A percentile compares a stretch with the other conserved stretches of the same genome.
Conservation (phyloP, 2,797 vertebrate genomes). For the Phataginus tetradactyla region DNA sequence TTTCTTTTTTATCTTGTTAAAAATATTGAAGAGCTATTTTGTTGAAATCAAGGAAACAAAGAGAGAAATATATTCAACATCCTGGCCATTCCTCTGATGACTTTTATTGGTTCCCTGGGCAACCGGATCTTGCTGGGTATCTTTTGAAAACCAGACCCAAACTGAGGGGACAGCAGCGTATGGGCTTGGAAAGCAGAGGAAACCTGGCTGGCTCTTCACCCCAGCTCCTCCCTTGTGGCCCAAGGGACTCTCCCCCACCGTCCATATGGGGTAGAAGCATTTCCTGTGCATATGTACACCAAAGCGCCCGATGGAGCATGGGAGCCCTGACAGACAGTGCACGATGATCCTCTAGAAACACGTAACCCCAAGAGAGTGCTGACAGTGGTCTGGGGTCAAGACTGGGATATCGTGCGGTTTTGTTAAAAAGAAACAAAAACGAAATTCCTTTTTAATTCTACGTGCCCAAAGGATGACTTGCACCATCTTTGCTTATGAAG, state of each 20-base stretch:
- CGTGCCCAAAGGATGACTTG: slow-evolving; percentile 16
- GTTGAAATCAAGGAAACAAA: not conserved
- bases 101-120: not conserved
- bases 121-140: not conserved
- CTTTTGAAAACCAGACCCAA: not conserved
- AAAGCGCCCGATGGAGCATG: rapidly evolving
- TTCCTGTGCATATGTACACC: rapidly evolving
- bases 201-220: rapidly evolving
- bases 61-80: not conserved
- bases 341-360: not conserved
- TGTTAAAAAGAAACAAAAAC: not conserved
- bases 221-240: not conserved
- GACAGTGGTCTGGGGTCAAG: not conserved
- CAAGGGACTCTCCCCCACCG: not conserved
- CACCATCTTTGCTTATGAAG: not conserved
- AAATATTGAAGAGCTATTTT: not conserved
- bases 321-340: not conserved
- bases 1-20: not conserved
- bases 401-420: not conserved
- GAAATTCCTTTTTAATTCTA: not conserved
- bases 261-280: not conserved
- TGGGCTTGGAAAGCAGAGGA: not conserved
- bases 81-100: not conserved
- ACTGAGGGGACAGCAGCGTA: no score
- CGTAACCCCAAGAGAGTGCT: not conserved